Conservation (phyloP, 2,888 invertebrate species). For the Drosophila neutralis region DNA sequence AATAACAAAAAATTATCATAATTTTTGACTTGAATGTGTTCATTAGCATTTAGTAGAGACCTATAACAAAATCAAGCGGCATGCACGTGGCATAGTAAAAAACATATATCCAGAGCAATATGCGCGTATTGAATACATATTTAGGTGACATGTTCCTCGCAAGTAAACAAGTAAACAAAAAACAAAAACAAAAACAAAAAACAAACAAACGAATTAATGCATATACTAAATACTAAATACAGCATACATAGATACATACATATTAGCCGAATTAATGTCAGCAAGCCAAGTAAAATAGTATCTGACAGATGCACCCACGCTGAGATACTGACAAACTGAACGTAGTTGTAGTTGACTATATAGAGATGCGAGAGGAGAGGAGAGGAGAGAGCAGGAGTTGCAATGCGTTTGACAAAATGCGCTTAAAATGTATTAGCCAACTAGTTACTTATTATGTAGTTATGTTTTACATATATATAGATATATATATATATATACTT, state of each 20-base stretch:
- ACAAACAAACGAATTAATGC: slow-evolving; percentile 30
- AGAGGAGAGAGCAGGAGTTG: slow-evolving; percentile 33
- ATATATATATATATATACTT: slow-evolving; percentile 3
- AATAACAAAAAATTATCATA: slow-evolving; percentile 48
- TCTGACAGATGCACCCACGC: slow-evolving; percentile 17
- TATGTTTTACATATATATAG: slow-evolving; percentile 37
- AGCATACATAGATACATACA: slow-evolving; percentile 38
- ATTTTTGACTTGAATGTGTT: slow-evolving; percentile 81
- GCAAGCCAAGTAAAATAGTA: slow-evolving; percentile 7
- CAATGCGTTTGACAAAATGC: slow-evolving; percentile 44
- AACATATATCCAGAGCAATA: slow-evolving; percentile 66
- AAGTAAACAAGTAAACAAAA: slow-evolving; percentile 44
- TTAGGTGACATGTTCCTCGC: slow-evolving; percentile 80
- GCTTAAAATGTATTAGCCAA: slow-evolving; percentile 53
- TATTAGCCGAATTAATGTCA: slow-evolving; percentile 64
- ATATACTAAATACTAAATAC: slow-evolving; percentile 10
- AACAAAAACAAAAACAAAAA: slow-evolving; percentile 5
- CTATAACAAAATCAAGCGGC: slow-evolving; percentile 26
- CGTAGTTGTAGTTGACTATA: slow-evolving; percentile 22
- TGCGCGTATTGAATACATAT: slow-evolving; percentile 77
- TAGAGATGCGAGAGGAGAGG: not conserved
- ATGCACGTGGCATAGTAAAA: slow-evolving; percentile 42
- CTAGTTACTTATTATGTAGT: slow-evolving; percentile 50
- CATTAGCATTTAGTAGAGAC: slow-evolving; percentile 82
- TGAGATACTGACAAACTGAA: slow-evolving; percentile 11